Evolutionary conservation across 2,797 vertebrate species (phyloP).

Genomic region (Cossypha polioptera): DNA sequence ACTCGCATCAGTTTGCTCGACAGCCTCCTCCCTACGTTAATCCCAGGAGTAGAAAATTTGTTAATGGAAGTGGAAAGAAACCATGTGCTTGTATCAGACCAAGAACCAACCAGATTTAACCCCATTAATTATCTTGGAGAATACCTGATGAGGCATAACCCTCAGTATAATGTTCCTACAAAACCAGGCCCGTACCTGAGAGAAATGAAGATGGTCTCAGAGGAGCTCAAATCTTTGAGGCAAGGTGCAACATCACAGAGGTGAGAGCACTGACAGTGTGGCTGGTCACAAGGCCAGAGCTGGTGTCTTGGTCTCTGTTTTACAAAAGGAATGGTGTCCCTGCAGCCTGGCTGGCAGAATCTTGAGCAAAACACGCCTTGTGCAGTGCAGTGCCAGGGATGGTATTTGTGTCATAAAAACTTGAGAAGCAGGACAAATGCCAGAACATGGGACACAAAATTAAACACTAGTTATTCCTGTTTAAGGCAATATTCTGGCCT

Average conservation of each 20-base stretch:
- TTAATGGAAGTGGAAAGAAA: conserved; percentile 71
- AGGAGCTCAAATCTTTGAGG: conserved; percentile 66
- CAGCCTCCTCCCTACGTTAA: conserved; percentile 75
- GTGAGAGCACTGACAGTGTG: conserved; percentile 22
- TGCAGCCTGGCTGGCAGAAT: neutral
- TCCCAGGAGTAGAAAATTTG: conserved; percentile 71
- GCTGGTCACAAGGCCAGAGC: neutral
- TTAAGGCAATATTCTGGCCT: neutral
- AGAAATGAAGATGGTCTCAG: conserved; percentile 62
- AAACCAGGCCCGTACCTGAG: conserved; percentile 65
- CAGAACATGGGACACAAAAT: neutral
- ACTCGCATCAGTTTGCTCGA: conserved; percentile 74
- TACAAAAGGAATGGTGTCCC: neutral
- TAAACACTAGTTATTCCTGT: neutral
- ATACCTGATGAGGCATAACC: conserved; percentile 79
- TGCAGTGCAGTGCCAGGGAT: neutral
- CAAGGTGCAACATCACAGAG: conserved; percentile 63
- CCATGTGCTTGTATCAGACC: conserved; percentile 41
- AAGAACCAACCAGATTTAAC: conserved; percentile 70
- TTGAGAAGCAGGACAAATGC: neutral
- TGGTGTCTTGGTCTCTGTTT: neutral
- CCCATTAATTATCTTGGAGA: conserved; percentile 83
- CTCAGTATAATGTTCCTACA: conserved; percentile 13
- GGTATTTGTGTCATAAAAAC: neutral
- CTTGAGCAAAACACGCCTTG: neutral